phyloP scores from a whole-genome alignment of 2,113 vertebrate species.

The Scophthalmus maximus region DNA sequence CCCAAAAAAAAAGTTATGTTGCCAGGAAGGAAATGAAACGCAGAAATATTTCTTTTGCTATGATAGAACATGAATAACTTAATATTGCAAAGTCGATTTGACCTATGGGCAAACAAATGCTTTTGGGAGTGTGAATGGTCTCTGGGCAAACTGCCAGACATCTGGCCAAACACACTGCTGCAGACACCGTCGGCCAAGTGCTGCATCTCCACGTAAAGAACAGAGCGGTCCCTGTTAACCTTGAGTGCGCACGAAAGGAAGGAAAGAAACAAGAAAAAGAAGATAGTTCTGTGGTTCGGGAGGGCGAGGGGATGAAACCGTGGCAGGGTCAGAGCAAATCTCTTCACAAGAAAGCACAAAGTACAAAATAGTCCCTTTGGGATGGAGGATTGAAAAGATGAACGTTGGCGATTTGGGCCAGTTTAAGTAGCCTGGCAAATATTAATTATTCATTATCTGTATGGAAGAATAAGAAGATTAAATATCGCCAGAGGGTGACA shows the following conservation, averaged over 20 bases:
- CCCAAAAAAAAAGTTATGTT: background rate
- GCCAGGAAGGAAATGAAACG: background rate
- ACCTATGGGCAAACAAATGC: constrained; percentile 5
- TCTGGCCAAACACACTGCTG: constrained; percentile 45
- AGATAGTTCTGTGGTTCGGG: constrained; percentile 28
- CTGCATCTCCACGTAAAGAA: constrained; percentile 38
- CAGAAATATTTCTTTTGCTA: background rate
- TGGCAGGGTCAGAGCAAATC: constrained; percentile 60
- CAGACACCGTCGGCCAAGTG: constrained; percentile 32
- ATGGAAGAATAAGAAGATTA: constrained; percentile 63
- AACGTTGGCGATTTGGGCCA: constrained; percentile 51
- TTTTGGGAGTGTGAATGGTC: constrained; percentile 24
- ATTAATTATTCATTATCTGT: constrained; percentile 68
- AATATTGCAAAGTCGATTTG: background rate
- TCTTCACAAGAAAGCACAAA: constrained; percentile 49
- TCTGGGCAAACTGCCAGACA: constrained; percentile 36
- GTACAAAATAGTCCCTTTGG: constrained; percentile 46
- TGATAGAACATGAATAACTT: background rate
- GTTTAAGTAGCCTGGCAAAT: constrained; percentile 49
- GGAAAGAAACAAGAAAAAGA: constrained; percentile 46
- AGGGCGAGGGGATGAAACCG: constrained; percentile 30
- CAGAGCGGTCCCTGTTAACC: constrained; percentile 56
- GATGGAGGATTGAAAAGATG: constrained; percentile 47
- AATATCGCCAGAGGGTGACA: constrained; percentile 45
- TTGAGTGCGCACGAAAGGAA: constrained; percentile 58